Base-by-base conservation (phyloP, 2,797 vertebrate species). In the Amphiprion clarkii region DNA sequence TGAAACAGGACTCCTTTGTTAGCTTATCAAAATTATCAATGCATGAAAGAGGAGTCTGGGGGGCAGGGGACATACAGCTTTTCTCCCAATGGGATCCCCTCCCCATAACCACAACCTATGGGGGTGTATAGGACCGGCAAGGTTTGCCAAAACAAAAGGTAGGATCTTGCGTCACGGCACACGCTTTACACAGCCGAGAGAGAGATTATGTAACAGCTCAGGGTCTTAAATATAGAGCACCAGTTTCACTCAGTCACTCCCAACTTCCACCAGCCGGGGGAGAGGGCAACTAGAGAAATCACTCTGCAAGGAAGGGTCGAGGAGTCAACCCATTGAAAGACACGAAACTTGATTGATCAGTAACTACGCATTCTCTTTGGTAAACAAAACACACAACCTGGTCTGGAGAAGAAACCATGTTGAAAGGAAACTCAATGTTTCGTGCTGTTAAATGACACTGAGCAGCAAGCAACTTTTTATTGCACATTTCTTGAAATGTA, bases 141-240 rank as follows among this genome's bases (percentile, higher is more conserved):
- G 56, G 33, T 33, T 66, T 19, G 48, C 7, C 0, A 12, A 70
- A 83, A 90, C 62, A 85, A 88, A 86, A 82, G 42, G 74, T 67
- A 61, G 21, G 33, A 1, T 57, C 69, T 78, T 62, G n/a, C 7
- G 5, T 79, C 81, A 76, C 39, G 6, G 31, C 62, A 65, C 40
- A 70, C 67, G 49, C 70, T 29, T 82, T 14, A 58, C 71, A 71
- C 78, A 73, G 80, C 82, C 71, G 83, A 86, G 61, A n/a, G 40
- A 58, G 57, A 55, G 79, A 86, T 91, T 92, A 90, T 49, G 29
- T 64, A 90, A 90, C 81, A 82, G 81, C 59, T 76, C 79, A 52
- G 57, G 36, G 66, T 74, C 52, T 87, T 83, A 85, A 79, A 79
- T 85, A 82, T 77, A 88, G 76, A 84, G 74, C 58, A 1, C 7